phyloP scores from a whole-genome alignment of 37 sponge, comb jelly and placozoan species.

The Aplysina aerophoba region DNA sequence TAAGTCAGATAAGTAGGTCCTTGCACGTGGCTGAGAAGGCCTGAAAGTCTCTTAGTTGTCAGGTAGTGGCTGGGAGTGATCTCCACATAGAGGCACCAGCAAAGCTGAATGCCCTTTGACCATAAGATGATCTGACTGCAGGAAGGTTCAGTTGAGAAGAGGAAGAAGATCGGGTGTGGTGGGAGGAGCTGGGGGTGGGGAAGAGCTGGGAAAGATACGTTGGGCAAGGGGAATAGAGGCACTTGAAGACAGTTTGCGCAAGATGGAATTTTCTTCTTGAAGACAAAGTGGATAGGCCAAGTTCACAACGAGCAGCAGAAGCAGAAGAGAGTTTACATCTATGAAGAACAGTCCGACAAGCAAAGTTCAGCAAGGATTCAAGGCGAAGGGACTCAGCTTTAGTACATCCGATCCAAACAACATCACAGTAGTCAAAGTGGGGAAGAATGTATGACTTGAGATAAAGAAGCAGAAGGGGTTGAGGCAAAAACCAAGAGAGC shows the following conservation, averaged over 20 bases:
- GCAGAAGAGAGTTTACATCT: background rate
- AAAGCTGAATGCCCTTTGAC: too few relatives aligned
- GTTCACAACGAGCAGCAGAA: slow-evolving; percentile 1
- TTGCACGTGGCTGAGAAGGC: too few relatives aligned
- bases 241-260: background rate
- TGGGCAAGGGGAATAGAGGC: background rate
- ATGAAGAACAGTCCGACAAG: background rate
- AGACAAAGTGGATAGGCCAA: slow-evolving; percentile 1
- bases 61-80: too few relatives aligned
- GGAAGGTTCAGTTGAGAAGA: too few relatives aligned
- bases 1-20: too few relatives aligned
- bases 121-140: too few relatives aligned
- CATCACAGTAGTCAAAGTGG: background rate
- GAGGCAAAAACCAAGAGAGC: background rate
- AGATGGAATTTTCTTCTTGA: slow-evolving; percentile 11
- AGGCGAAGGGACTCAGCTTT: background rate
- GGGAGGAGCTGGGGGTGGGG: too few relatives aligned
- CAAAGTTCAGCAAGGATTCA: background rate
- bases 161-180: too few relatives aligned
- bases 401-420: slow-evolving; percentile 3
- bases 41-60: too few relatives aligned
- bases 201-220: background rate
- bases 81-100: too few relatives aligned
- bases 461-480: background rate
- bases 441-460: slow-evolving; percentile 1